phyloP scores from a whole-genome alignment of 1,140 invertebrate genomes.

The Penaeus vannamei region DNA sequence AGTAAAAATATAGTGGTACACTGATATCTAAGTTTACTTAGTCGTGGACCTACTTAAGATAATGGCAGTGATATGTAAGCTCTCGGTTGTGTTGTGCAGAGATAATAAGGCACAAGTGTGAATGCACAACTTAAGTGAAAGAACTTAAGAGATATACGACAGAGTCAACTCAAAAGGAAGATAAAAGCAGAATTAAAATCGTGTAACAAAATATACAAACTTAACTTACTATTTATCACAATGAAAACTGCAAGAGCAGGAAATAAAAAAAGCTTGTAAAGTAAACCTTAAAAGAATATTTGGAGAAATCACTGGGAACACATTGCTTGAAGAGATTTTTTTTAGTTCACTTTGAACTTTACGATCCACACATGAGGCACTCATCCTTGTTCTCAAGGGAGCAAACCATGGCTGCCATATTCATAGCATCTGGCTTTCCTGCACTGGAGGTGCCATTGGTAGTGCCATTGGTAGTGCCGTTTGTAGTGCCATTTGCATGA shows the following conservation, averaged over 20 bases:
- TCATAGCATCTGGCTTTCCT: slow-evolving; percentile 74
- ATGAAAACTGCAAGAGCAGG: slow-evolving; percentile 26
- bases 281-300: not conserved
- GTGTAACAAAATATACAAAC: not conserved
- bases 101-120: slow-evolving; percentile 59
- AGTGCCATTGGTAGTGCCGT: slow-evolving; percentile 49
- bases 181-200: too few relatives aligned
- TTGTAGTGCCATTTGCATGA: slow-evolving; percentile 64
- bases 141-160: slow-evolving; percentile 1
- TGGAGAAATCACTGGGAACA: slow-evolving; percentile 2
- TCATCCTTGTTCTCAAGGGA: slow-evolving; percentile 92
- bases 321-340: not conserved
- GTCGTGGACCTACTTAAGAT: not conserved
- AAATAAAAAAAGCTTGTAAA: slow-evolving; percentile 10
- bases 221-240: not conserved
- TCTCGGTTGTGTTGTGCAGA: slow-evolving; percentile 65
- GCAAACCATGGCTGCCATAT: slow-evolving; percentile 86
- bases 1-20: too few relatives aligned
- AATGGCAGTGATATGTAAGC: slow-evolving; percentile 68
- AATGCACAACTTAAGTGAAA: slow-evolving; percentile 56
- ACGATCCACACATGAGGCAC: slow-evolving; percentile 80
- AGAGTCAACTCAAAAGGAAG: too few relatives aligned
- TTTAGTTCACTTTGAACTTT: slow-evolving; percentile 22
- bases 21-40: too few relatives aligned
- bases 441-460: slow-evolving; percentile 63